Base-by-base conservation (phyloP, 2,888 invertebrate genomes). In the Acanthosepion esculentum region DNA sequence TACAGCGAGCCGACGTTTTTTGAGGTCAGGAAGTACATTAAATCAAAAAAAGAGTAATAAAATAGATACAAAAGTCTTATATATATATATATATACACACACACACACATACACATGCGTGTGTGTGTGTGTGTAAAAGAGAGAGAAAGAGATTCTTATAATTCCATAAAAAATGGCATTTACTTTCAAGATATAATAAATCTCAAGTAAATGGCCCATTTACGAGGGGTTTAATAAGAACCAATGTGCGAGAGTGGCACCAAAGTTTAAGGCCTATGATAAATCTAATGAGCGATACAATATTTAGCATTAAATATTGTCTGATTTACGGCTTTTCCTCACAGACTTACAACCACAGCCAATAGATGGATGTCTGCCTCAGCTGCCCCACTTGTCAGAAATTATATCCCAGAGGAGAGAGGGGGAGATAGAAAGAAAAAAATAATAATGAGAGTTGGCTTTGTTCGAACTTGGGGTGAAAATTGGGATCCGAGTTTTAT, bases 251-350 rank as follows among this genome's bases (percentile, higher is more conserved):
- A 33, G 12, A 33, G 78, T n/a, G n/a, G n/a, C 78, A 33, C 78
- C 12, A 3, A 33, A 33, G 78, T 78, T 78, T 78, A n/a, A 33
- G n/a, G n/a, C 33, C 78, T 78, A 78, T 78, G n/a, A 78, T 78
- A 78, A 78, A 78, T 78, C 78, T 78, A 78, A 78, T 78, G 78
- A 78, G 78, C n/a, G 78, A 78, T 78, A 78, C 78, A 78, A 78
- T 78, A 78, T 78, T 78, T 78, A 78, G 78, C n/a, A 78, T 78
- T 78, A 78, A 78, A 78, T 33, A 78, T n/a, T 33, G 20, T 78
- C n/a, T 78, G 78, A 78, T 78, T 78, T 78, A 78, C 78, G 78
- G 78, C n/a, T 1, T n/a, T 33, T 78, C n/a, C 78, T n/a, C 78
- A 78, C 78, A 78, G 12, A 8, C 12, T 33, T 78, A 78, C 78